Percentiles rank a stretch among this genome's conserved stretches.
phyloP scores from a whole-genome alignment of 2,888 invertebrate species.

The Dusona sp. region DNA sequence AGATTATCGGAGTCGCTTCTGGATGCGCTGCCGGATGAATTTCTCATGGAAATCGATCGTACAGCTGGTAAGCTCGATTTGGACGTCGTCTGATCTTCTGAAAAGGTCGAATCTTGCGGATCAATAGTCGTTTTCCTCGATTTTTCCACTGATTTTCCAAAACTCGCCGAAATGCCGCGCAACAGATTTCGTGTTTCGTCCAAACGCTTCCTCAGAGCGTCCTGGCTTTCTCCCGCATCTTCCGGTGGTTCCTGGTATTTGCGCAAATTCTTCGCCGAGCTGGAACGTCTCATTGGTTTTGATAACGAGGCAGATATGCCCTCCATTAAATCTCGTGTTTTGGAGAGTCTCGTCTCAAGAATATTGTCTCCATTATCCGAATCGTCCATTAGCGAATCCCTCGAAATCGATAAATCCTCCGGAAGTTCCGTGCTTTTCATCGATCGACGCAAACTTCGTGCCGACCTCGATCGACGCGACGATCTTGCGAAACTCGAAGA shows the following conservation, averaged over 20 bases:
- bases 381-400: background rate
- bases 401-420: background rate
- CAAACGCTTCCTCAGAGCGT: slow-evolving; percentile 73
- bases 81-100: slow-evolving; percentile 52
- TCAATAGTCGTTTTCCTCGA: slow-evolving; percentile 51
- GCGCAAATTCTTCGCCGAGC: slow-evolving; percentile 59
- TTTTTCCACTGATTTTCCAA: slow-evolving; percentile 67
- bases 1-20: slow-evolving; percentile 73
- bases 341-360: slow-evolving; percentile 56
- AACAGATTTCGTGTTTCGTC: slow-evolving; percentile 75
- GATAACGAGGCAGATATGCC: slow-evolving; percentile 60
- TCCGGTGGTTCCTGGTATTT: slow-evolving; percentile 39
- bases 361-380: slow-evolving; percentile 13
- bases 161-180: slow-evolving; percentile 73
- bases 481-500: slow-evolving; percentile 60
- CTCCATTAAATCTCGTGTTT: slow-evolving; percentile 57
- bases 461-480: slow-evolving; percentile 62
- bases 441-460: slow-evolving; percentile 55
- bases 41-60: slow-evolving; percentile 73
- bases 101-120: slow-evolving; percentile 48
- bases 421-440: background rate
- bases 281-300: slow-evolving; percentile 55
- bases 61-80: slow-evolving; percentile 79
- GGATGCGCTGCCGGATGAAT: slow-evolving; percentile 70
- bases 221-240: slow-evolving; percentile 33